Percentiles rank a stretch among this genome's conserved stretches.
These are phyloP conservation scores for Mimas tiliae DNA, from an alignment of 2,888 invertebrate genomes.

Conservation along the genomic window DNA sequence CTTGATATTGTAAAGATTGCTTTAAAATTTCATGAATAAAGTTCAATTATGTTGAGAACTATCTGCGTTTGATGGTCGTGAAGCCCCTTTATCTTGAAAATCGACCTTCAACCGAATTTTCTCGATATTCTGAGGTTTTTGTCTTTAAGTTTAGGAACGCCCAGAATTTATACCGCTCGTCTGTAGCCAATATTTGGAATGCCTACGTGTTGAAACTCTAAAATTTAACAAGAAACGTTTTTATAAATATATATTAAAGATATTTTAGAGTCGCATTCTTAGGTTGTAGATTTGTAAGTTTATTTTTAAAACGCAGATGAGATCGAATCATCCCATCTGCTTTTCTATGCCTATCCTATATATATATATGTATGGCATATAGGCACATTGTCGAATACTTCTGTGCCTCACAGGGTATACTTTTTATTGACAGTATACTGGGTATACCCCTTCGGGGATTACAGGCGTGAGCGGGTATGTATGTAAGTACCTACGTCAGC, in stretches of 20 bases:
- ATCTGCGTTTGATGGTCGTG: constrained; percentile 4
- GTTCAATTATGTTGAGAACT: constrained; percentile 3
- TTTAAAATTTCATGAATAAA: not conserved
- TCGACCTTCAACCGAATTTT: not conserved
- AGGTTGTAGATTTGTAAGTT: not conserved
- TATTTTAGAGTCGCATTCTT: not conserved
- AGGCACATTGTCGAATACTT: too few species aligned
- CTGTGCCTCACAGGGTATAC: too few species aligned
- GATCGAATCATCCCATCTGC: too few species aligned
- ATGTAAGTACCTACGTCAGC: too few species aligned
- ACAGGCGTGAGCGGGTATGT: too few species aligned
- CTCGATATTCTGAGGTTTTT: not conserved
- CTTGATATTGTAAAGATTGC: not conserved
- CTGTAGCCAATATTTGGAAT: constrained; percentile 8
- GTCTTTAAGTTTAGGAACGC: constrained; percentile 5
- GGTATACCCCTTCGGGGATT: too few species aligned
- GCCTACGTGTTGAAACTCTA: constrained; percentile 19
- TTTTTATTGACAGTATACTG: too few species aligned
- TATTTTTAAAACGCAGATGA: not conserved
- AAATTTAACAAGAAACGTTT: constrained; percentile 11
- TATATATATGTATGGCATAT: too few species aligned
- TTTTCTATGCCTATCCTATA: too few species aligned
- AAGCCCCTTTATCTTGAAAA: not conserved
- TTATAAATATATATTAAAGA: not conserved
- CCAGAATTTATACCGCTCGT: constrained; percentile 3